Conservation (phyloP, 2,113 vertebrate genomes). For the Pungitius pungitius region DNA sequence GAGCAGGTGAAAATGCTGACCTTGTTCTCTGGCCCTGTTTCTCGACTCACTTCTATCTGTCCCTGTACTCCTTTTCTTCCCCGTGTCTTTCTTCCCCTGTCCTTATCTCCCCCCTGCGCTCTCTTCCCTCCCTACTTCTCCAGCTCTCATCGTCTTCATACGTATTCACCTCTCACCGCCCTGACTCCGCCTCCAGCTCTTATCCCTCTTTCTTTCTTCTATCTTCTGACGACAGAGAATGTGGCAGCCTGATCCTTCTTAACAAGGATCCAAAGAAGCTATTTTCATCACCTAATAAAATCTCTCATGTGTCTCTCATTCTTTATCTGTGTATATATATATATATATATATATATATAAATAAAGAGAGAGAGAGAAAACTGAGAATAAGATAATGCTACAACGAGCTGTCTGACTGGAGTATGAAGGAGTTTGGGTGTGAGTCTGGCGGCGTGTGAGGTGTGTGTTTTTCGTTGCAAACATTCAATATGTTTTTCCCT, state of each 20-base stretch:
- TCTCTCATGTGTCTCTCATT: constrained; percentile 69
- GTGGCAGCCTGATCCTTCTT: constrained; percentile 73
- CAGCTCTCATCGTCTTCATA: constrained; percentile 35
- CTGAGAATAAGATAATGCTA: constrained; percentile 44
- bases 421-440: constrained; percentile 4
- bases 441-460: neutral
- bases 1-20: constrained; percentile 84
- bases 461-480: constrained; percentile 27
- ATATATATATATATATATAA: too few relatives aligned
- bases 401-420: constrained; percentile 45
- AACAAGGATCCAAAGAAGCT: constrained; percentile 81
- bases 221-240: constrained; percentile 45
- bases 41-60: constrained; percentile 46
- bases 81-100: constrained; percentile 33
- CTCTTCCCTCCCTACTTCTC: constrained; percentile 27
- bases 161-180: constrained; percentile 48
- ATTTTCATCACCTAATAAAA: constrained; percentile 80
- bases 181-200: constrained; percentile 36
- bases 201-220: constrained; percentile 24
- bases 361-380: constrained; percentile 3
- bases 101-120: constrained; percentile 35
- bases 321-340: constrained; percentile 49
- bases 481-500: constrained; percentile 2
- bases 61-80: constrained; percentile 42
- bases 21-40: constrained; percentile 60